Evolutionary conservation across 2,113 vertebrate species (phyloP).

Genomic region (Boleophthalmus pectinirostris): DNA sequence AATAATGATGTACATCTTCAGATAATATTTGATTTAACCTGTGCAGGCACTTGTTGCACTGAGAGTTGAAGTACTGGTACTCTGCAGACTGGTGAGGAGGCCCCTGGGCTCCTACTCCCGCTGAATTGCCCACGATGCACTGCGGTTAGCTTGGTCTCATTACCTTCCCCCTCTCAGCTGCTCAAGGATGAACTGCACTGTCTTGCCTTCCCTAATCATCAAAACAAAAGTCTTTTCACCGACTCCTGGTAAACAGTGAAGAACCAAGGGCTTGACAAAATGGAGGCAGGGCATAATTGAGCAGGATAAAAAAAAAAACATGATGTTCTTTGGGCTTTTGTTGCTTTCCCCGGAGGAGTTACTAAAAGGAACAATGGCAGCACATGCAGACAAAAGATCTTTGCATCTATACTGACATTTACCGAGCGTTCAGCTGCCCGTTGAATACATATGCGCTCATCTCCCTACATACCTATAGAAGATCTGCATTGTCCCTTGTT

Average conservation of each 20-base stretch:
- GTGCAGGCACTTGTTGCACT: not conserved
- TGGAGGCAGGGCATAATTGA: not conserved
- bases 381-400: not conserved
- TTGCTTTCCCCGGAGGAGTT: not conserved
- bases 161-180: conserved; percentile 9
- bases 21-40: not conserved
- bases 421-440: not conserved
- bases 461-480: not conserved
- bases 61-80: not conserved
- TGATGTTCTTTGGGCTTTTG: conserved; percentile 1
- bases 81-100: not conserved
- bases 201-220: conserved; percentile 21
- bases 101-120: conserved; percentile 11
- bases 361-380: conserved; percentile 6
- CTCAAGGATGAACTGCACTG: conserved; percentile 28
- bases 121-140: conserved; percentile 23
- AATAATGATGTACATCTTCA: not conserved
- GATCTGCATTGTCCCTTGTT: not conserved
- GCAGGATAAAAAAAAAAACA: not conserved
- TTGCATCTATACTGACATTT: not conserved
- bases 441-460: not conserved
- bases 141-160: conserved; percentile 17
- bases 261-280: not conserved
- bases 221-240: conserved; percentile 22
- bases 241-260: conserved; percentile 19